Percentiles rank a stretch among this genome's conserved stretches.
These are phyloP conservation scores for Odontesthes bonariensis DNA, from an alignment of 2,113 vertebrate species.

Conservation along the genomic window DNA sequence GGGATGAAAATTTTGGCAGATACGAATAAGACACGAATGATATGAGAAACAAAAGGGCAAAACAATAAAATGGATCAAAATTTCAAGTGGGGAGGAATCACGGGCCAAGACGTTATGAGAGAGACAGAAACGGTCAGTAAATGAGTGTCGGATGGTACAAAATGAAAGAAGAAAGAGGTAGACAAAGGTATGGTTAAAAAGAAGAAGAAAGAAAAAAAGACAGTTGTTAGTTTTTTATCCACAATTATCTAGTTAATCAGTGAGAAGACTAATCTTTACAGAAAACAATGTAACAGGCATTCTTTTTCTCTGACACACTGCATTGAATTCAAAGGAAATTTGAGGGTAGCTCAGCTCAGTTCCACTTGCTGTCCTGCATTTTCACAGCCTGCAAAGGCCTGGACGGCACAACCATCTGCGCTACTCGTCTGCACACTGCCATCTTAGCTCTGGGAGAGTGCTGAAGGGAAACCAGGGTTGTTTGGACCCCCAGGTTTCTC, in stretches of 20 bases:
- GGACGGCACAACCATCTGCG: constrained; percentile 59
- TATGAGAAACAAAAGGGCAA: constrained; percentile 30
- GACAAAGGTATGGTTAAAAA: constrained; percentile 39
- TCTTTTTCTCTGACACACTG: neutral
- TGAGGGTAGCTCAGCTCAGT: constrained; percentile 42
- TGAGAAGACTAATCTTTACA: constrained; percentile 27
- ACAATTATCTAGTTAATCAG: constrained; percentile 43
- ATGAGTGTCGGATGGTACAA: constrained; percentile 41
- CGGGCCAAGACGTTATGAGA: no score
- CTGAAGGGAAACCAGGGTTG: constrained; percentile 57
- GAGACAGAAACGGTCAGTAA: constrained; percentile 15
- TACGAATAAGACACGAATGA: constrained; percentile 7
- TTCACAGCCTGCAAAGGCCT: constrained; percentile 48
- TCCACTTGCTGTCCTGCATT: constrained; percentile 61
- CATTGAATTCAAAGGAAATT: neutral
- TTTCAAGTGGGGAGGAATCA: no score
- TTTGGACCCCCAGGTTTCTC: constrained; percentile 59
- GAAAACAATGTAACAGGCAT: constrained; percentile 15
- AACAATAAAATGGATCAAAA: constrained; percentile 7
- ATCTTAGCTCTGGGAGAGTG: constrained; percentile 66
- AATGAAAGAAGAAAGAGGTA: constrained; percentile 43
- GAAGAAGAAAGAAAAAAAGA: constrained; percentile 69
- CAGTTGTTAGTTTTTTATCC: constrained; percentile 62
- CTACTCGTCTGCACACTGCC: constrained; percentile 64
- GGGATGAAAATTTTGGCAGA: constrained; percentile 3